These are phyloP conservation scores for Nudaria mundana DNA, from an alignment of 2,888 invertebrate species.

Conservation along the genomic window DNA sequence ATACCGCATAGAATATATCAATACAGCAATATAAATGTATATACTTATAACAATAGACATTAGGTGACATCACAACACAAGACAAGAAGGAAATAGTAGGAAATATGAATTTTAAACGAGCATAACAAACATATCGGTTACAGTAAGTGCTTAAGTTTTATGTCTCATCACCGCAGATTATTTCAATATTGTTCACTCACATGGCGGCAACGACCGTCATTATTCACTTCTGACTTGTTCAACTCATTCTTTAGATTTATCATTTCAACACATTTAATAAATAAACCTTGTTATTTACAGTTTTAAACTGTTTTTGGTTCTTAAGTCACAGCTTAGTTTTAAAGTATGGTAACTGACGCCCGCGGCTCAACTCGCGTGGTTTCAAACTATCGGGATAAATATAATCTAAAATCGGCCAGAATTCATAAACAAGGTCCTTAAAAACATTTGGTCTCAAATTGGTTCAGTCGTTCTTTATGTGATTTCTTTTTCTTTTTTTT, in stretches of 20 bases:
- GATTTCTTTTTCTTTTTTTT: too few relatives aligned
- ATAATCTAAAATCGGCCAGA: too few relatives aligned
- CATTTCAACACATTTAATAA: too few relatives aligned
- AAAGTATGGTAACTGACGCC: too few relatives aligned
- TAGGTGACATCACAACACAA: slow-evolving; percentile 1
- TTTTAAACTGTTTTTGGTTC: neutral
- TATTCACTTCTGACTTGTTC: slow-evolving; percentile 14
- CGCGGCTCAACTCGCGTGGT: too few relatives aligned
- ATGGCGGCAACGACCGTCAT: slow-evolving; percentile 22
- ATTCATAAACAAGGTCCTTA: too few relatives aligned
- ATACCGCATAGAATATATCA: neutral
- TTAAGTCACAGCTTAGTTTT: too few relatives aligned
- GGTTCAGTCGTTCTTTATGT: too few relatives aligned
- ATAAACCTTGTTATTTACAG: neutral
- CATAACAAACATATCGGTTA: slow-evolving; percentile 29
- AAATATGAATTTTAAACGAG: slow-evolving; percentile 29
- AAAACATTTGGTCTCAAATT: too few relatives aligned
- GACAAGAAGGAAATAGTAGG: slow-evolving; percentile 19
- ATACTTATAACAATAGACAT: neutral
- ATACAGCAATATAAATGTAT: too few relatives aligned
- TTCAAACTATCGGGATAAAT: too few relatives aligned
- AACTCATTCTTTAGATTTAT: too few relatives aligned
- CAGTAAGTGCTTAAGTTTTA: slow-evolving; percentile 30
- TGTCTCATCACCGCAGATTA: slow-evolving; percentile 21
- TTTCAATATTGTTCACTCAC: slow-evolving; percentile 30